These are phyloP conservation scores for Epinephelus awoara DNA, from an alignment of 2,797 vertebrate species.

Conservation along the genomic window DNA sequence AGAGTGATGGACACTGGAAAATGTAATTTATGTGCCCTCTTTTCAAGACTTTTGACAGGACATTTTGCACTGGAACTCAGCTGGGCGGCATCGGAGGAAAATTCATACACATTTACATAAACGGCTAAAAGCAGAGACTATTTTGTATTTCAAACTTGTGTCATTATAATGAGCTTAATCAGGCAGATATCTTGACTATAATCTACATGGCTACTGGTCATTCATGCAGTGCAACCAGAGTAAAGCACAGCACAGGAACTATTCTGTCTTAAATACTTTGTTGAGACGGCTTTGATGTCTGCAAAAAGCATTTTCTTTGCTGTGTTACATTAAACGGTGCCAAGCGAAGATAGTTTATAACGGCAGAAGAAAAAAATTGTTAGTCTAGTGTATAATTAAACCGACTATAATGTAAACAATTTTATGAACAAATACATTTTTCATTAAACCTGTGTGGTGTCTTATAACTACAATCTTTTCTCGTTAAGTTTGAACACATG, in stretches of 20 bases:
- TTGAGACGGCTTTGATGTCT: constrained; percentile 80
- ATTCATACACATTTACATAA: constrained; percentile 55
- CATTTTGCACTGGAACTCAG: constrained; percentile 33
- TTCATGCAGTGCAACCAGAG: constrained; percentile 58
- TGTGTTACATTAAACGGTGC: constrained; percentile 86
- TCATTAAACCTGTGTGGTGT: constrained; percentile 90
- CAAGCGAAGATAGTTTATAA: constrained; percentile 87
- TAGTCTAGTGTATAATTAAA: constrained; percentile 90
- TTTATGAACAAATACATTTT: constrained; percentile 96
- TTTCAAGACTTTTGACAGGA: constrained; percentile 48
- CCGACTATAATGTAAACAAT: constrained; percentile 89
- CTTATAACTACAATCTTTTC: constrained; percentile 75
- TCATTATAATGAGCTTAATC: constrained; percentile 61
- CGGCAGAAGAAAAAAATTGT: constrained; percentile 75
- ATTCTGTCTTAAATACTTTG: constrained; percentile 87
- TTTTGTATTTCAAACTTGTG: constrained; percentile 70
- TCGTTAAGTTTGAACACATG: constrained; percentile 21
- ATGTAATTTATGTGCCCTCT: constrained; percentile 77
- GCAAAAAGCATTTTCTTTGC: constrained; percentile 90
- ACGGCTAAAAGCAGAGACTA: constrained; percentile 69
- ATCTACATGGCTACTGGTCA: constrained; percentile 58
- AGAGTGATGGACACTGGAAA: constrained; percentile 73
- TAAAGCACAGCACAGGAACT: constrained; percentile 69
- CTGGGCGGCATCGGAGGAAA: constrained; percentile 11
- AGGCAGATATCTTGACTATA: constrained; percentile 62